Base-by-base conservation (phyloP, 2,888 invertebrate species). In the Iselma pallidipennis region DNA sequence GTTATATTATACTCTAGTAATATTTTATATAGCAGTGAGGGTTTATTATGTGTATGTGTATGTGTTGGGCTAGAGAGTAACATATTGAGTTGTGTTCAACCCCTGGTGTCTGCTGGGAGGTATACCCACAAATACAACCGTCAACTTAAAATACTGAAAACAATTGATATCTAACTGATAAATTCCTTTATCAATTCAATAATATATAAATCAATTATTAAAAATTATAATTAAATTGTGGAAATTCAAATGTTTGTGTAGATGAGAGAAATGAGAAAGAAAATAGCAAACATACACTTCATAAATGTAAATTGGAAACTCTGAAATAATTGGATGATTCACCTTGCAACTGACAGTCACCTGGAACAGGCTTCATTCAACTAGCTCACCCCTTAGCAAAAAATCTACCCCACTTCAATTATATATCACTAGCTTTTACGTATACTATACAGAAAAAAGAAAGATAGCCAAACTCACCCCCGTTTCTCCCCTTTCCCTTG, bases 1-100 rank as follows among this genome's bases (percentile, higher is more conserved):
- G 72, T 73, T 72, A 74, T 73, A 74, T 71, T 75, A 74, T 71
- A 70, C 72, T 71, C 72, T 71, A 67, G 74, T 74, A 71, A 75
- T 74, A 75, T 75, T 74, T 73, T 74, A 74, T 73, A 70, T 68
- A 65, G 70, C 63, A 66, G 42, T 42, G 62, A 67, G 72, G 71
- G 70, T 71, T 70, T 66, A 68, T 72, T 70, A 63, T 63, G 67
- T 37, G 16, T 19, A 42, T 42, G 21, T 42, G 10, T 37, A n/a
- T 33, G 31, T 37, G 16, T 37, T 37, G 2, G 68, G 71, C 64
- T 65, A 61, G 67, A 66, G 61, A 55, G 55, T 65, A 71, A 72
- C 72, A 71, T 72, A 72, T 71, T 72, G 72, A 70, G 71, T 72
- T 70, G 62, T 66, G 69, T 69, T 63, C 64, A 57, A 61, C 65